Base-by-base conservation (phyloP, 2,888 invertebrate genomes). In the Agriopis leucophaearia region DNA sequence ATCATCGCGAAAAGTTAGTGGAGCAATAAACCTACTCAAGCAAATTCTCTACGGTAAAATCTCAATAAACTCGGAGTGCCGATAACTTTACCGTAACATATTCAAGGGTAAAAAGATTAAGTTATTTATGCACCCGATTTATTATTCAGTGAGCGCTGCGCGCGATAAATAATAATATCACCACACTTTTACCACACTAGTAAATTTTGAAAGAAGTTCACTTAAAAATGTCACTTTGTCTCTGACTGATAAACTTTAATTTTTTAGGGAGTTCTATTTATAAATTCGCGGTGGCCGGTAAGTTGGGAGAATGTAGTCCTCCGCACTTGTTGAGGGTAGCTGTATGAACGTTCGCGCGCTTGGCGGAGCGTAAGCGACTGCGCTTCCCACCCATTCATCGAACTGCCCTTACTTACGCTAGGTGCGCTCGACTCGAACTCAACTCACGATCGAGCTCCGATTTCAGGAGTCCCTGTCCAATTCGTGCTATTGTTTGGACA, bases 281-380 rank as follows among this genome's bases (percentile, higher is more conserved):
- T 72, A 66, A 67, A 62, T 61, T 55, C 67, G 62, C 62, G 55
- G 27, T 63, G 66, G 58, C 47, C 69, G 60, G 66, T 70, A 73
- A 71, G 64, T 73, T 73, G 60, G 63, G 54, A 16, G n/a, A 36
- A 47, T 45, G 13, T 10, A 66, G 60, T 51, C 72, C 76, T 78
- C 84, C 87, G n/a, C n/a, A 92, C 90, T 92, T 91, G 91, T 92
- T 90, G 91, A 88, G 81, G 84, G 70, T 71, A 78, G 76, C 81
- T 79, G 70, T 80, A 75, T 74, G 77, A 85, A 90, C 91, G 91
- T 91, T 90, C 92, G 91, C 92, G 91, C 92, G 91, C 88, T 85
- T 89, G 88, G 77, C 89, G 88, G 87, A 89, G 88, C 90, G 87
- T 87, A 84, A 86, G 82, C 92, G 90, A 92, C 93, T 93, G 93